Conservation (phyloP, 1,140 invertebrate genomes). For the Calycopis cecrops region DNA sequence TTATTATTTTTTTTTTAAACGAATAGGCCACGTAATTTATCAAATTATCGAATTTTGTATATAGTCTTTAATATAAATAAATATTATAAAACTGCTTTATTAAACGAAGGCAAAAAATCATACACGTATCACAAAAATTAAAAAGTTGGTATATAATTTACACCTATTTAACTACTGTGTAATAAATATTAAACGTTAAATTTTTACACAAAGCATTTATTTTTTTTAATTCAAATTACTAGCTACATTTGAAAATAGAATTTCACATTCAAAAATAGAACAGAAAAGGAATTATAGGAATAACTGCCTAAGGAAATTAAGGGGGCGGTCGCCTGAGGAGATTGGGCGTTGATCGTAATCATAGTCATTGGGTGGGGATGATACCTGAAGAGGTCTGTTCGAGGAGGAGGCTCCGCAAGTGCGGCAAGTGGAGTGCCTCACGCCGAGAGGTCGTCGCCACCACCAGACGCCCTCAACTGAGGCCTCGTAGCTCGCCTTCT, state of each 20-base stretch:
- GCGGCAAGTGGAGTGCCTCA: constrained; percentile 36
- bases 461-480: constrained; percentile 42
- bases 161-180: too few species aligned
- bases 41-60: constrained; percentile 10
- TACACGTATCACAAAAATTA: too few species aligned
- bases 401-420: constrained; percentile 42
- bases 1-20: constrained; percentile 25
- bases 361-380: constrained; percentile 33
- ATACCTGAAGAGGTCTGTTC: constrained; percentile 41
- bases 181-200: too few species aligned
- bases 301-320: constrained; percentile 54
- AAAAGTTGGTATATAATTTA: too few species aligned
- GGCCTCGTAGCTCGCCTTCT: constrained; percentile 31
- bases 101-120: too few species aligned
- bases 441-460: constrained; percentile 42
- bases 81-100: constrained; percentile 5
- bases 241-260: constrained; percentile 1
- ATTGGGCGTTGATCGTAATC: constrained; percentile 35
- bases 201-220: too few species aligned
- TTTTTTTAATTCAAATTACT: not conserved
- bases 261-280: constrained; percentile 4
- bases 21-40: constrained; percentile 29
- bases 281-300: constrained; percentile 41
- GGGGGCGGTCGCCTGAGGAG: constrained; percentile 51
- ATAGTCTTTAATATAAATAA: constrained; percentile 7